phyloP scores from a whole-genome alignment of 2,797 vertebrate species.

The Enteromius viviparus region DNA sequence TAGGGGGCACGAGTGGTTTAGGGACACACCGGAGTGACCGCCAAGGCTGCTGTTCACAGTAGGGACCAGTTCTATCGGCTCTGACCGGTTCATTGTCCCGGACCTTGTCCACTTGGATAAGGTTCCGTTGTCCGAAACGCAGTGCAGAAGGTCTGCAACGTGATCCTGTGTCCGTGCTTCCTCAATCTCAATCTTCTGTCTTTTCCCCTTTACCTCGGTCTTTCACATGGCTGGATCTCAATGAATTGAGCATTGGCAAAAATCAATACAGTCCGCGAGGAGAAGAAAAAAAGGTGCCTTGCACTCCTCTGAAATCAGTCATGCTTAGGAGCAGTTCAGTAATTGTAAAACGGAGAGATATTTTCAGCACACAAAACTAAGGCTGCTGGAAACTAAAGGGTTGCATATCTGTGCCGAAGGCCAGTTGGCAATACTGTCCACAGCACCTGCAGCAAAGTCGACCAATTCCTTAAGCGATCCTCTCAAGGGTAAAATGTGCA shows the following conservation, averaged over 20 bases:
- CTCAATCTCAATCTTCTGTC: conserved; percentile 60
- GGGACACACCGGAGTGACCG: conserved; percentile 73
- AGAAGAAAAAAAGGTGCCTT: conserved; percentile 57
- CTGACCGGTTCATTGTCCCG: conserved; percentile 91
- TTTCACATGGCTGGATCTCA: conserved; percentile 79
- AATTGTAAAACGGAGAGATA: conserved; percentile 56
- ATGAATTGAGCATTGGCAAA: conserved; percentile 77
- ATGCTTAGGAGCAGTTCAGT: conserved; percentile 68
- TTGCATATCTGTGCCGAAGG: conserved; percentile 52
- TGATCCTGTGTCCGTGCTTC: conserved; percentile 57
- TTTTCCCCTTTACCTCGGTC: conserved; percentile 63
- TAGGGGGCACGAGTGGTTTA: conserved; percentile 92
- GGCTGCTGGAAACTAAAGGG: conserved; percentile 39
- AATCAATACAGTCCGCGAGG: conserved; percentile 70
- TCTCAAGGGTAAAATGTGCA: conserved; percentile 66
- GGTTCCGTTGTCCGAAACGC: conserved; percentile 58
- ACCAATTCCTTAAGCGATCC: conserved; percentile 62
- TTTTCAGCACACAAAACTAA: conserved; percentile 54
- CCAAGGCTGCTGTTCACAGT: conserved; percentile 81
- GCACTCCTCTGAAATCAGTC: conserved; percentile 68
- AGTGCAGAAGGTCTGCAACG: conserved; percentile 65
- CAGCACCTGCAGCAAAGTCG: conserved; percentile 64
- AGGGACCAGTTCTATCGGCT: conserved; percentile 78
- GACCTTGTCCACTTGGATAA: conserved; percentile 66
- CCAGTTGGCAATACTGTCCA: conserved; percentile 62